Evolutionary conservation across 1,140 invertebrate genomes (phyloP).

Genomic region (Ruditapes philippinarum): DNA sequence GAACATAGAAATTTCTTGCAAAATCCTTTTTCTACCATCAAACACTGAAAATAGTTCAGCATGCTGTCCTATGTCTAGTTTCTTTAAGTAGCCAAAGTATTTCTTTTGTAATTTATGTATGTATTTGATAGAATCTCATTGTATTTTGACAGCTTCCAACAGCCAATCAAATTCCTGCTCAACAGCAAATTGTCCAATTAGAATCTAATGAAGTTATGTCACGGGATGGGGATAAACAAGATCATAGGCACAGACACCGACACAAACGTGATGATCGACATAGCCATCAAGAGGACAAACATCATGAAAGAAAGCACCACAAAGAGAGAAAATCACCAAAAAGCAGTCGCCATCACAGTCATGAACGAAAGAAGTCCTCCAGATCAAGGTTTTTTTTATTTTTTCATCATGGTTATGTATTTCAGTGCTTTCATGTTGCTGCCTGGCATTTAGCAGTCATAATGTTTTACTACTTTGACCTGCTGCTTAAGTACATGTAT

Average conservation of each 20-base stretch:
- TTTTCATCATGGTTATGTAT: background rate
- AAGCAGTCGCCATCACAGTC: background rate
- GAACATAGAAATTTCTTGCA: no score
- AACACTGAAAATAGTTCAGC: no score
- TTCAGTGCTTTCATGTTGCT: no score
- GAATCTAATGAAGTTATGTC: background rate
- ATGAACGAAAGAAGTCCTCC: background rate
- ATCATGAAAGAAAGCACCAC: background rate
- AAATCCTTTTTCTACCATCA: no score
- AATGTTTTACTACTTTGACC: no score
- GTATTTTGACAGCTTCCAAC: background rate
- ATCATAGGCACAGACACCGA: background rate
- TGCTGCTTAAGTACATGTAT: no score
- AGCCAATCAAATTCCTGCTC: background rate
- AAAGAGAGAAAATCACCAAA: background rate
- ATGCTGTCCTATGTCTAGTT: no score
- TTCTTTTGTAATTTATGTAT: no score
- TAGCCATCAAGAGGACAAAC: slow-evolving; percentile 9
- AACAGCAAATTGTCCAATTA: background rate
- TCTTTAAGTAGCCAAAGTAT: no score
- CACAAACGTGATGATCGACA: background rate
- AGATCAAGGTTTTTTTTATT: background rate
- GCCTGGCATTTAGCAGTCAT: no score
- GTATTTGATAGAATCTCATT: no score
- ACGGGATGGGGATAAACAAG: background rate